phyloP scores from a whole-genome alignment of 2,797 vertebrate species.

The Zenarchopterus dispar region DNA sequence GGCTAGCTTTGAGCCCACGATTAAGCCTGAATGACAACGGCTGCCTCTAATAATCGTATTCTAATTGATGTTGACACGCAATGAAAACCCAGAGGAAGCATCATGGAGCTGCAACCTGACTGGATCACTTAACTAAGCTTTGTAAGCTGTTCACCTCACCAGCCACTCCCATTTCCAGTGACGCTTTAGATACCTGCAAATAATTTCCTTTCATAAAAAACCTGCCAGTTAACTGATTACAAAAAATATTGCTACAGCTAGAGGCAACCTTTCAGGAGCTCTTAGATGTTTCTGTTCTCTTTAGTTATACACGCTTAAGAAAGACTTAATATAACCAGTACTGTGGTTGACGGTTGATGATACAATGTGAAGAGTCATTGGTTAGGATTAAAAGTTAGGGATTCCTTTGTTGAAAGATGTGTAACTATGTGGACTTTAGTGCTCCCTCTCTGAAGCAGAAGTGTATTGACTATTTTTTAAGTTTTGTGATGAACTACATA shows the following conservation, averaged over 20 bases:
- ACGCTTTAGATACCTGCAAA: conserved; percentile 8
- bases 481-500: background rate
- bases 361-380: background rate
- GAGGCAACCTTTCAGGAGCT: background rate
- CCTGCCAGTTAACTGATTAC: conserved; percentile 6
- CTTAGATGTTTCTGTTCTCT: background rate
- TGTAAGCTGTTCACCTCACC: background rate
- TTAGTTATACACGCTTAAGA: no score
- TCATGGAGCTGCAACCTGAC: conserved; percentile 14
- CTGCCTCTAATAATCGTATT: conserved; percentile 35
- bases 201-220: background rate
- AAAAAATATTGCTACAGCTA: background rate
- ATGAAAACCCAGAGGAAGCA: conserved; percentile 31
- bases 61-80: conserved; percentile 44
- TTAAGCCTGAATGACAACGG: conserved; percentile 38
- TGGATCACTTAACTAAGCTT: background rate
- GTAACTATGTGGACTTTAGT: background rate
- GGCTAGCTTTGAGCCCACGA: conserved; percentile 31
- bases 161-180: conserved; percentile 1
- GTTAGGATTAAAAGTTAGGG: no score
- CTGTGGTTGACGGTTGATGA: background rate
- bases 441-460: background rate
- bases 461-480: background rate
- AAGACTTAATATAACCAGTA: no score
- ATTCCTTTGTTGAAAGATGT: no score